Base-by-base conservation (phyloP, 2,797 vertebrate species). In the Heterohyrax brucei region DNA sequence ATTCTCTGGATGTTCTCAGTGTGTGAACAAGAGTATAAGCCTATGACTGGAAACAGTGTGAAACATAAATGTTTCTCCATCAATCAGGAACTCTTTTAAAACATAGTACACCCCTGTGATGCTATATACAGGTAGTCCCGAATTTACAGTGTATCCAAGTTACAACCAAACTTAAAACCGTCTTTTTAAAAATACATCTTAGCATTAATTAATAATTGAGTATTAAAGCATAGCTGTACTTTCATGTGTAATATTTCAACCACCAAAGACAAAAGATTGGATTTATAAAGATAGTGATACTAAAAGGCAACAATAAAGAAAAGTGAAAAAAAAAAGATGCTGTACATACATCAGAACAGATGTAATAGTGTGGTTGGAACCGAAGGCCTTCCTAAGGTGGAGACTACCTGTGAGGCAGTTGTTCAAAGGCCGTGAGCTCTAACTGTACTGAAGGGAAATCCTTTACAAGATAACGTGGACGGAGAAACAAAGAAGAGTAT, bases 81-180 rank as follows among this genome's bases (percentile, higher is more conserved):
- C 9, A 19, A 0, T 66, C 46, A 18, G 50, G 39, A 83, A 33
- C 24, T 88, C 56, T 26, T 26, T 53, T 21, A 48, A 59, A 82
- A 50, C 59, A 21, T 48, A 18, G 30, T 8, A 30, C n/a, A 22
- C 14, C 28, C 0, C 0, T 26, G 1, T 39, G 70, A 9, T 68
- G 14, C 14, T 16, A 33, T 33, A 28, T 33, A 18, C n/a, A 33
- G 14, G n/a, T 33, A 7, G 68, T n/a, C n/a, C 68, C n/a, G 14
- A 1, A 19, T 18, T 70, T 18, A 33, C 30, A 16, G 33, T 12
- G 7, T 33, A n/a, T 70, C 13, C 18, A 14, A 33, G 68, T 70
- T 70, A 18, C 12, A 16, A 70, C 68, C 19, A 10, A n/a, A 70
- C 68, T 33, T 19, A 33, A 1, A 7, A 70, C n/a, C 4, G 1